Conservation (phyloP, 2,888 invertebrate genomes). For the Tortricodes alternella region DNA sequence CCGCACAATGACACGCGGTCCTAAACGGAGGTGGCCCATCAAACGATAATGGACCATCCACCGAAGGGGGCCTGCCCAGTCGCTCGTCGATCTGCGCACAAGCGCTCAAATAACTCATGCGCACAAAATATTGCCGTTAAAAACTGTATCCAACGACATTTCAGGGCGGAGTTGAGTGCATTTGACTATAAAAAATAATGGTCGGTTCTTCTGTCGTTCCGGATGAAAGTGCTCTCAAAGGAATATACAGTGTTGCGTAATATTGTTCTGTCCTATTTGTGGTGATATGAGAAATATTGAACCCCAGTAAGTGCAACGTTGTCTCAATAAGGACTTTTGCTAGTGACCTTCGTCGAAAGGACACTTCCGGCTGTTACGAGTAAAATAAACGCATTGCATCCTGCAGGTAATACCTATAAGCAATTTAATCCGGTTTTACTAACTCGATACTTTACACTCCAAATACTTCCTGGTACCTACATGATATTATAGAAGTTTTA, state of each 20-base stretch:
- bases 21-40: constrained; percentile 78
- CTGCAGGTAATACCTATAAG: constrained; percentile 1
- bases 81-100: constrained; percentile 63
- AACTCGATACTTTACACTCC: no score
- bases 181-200: constrained; percentile 56
- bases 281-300: constrained; percentile 27
- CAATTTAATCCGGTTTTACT: not conserved
- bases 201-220: constrained; percentile 41
- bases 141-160: constrained; percentile 11
- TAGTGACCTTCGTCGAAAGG: not conserved
- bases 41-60: constrained; percentile 72
- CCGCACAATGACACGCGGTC: constrained; percentile 58
- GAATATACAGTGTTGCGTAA: constrained; percentile 46
- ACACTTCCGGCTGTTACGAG: constrained; percentile 1
- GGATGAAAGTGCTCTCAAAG: constrained; percentile 43
- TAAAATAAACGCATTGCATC: not conserved
- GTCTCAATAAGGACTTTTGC: constrained; percentile 6
- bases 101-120: constrained; percentile 40
- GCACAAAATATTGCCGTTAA: constrained; percentile 20
- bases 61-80: constrained; percentile 73
- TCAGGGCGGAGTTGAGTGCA: constrained; percentile 45
- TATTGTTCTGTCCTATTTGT: constrained; percentile 27
- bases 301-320: constrained; percentile 13
- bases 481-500: no score
- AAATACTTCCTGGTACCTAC: no score